Conservation (phyloP, 2,888 invertebrate species). For the Suillia variegata region DNA sequence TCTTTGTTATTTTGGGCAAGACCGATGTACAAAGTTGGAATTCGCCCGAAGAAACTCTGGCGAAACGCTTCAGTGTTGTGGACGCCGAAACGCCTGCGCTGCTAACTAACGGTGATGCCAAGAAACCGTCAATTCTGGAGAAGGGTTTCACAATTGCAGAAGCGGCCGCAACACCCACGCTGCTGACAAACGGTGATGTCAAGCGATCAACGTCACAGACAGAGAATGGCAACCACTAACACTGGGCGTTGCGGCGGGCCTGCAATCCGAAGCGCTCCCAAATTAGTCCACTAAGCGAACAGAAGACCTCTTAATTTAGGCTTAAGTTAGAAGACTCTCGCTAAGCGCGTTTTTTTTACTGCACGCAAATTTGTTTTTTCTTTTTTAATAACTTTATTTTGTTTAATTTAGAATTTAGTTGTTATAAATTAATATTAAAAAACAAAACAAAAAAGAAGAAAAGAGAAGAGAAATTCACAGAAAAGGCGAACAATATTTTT, state of each 20-base stretch:
- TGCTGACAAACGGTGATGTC: constrained; percentile 29
- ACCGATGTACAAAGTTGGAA: constrained; percentile 68
- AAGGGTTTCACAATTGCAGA: constrained; percentile 29
- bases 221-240: constrained; percentile 31
- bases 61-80: constrained; percentile 26
- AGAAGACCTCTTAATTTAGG: constrained; percentile 36
- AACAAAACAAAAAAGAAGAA: constrained; percentile 16
- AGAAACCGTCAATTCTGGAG: constrained; percentile 23
- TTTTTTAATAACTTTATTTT: no score
- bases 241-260: not conserved
- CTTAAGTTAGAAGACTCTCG: constrained; percentile 20
- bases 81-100: constrained; percentile 35
- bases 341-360: not conserved
- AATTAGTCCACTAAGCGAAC: constrained; percentile 32
- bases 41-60: constrained; percentile 57
- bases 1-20: constrained; percentile 65
- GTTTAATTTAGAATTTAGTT: not conserved
- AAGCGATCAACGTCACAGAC: constrained; percentile 22
- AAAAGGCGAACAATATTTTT: no score
- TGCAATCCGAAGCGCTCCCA: constrained; percentile 1
- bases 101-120: constrained; percentile 29
- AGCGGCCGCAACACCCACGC: constrained; percentile 32
- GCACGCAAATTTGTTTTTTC: not conserved
- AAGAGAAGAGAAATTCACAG: constrained; percentile 6
- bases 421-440: constrained; percentile 36